A percentile compares a stretch with the other conserved stretches of the same genome.
Conservation (phyloP, 1,140 invertebrate species). For the Neodiprion pinetum region DNA sequence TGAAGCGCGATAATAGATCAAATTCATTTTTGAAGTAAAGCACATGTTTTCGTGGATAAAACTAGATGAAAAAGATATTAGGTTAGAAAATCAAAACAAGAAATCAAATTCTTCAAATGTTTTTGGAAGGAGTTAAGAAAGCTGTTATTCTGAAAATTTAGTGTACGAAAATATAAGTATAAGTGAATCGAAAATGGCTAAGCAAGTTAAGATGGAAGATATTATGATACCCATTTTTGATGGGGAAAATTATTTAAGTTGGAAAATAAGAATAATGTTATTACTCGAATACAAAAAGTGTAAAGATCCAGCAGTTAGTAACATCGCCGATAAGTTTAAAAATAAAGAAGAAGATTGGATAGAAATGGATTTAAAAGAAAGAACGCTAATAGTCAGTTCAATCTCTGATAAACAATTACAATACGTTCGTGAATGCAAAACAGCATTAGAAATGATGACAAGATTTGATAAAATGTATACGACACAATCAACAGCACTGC, state of each 20-base stretch:
- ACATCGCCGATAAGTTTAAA: background rate
- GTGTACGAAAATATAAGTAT: background rate
- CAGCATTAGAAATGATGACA: conserved; percentile 2
- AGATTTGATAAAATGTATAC: conserved; percentile 21
- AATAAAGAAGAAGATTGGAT: background rate
- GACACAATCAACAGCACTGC: conserved; percentile 31
- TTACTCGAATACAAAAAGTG: conserved; percentile 11
- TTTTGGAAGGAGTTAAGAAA: too few relatives aligned
- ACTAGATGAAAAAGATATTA: background rate
- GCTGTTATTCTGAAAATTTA: background rate
- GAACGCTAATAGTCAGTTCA: background rate
- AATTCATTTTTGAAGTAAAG: conserved; percentile 3
- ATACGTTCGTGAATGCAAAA: conserved; percentile 6
- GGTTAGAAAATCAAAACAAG: background rate
- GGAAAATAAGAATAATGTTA: conserved; percentile 1
- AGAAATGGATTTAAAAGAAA: too few relatives aligned
- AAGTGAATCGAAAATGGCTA: background rate
- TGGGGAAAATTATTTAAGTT: conserved; percentile 8
- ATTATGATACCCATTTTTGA: conserved; percentile 4
- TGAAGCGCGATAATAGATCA: conserved; percentile 1
- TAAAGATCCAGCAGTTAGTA: conserved; percentile 1
- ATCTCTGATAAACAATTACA: conserved; percentile 8
- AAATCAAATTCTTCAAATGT: background rate
- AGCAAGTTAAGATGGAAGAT: conserved; percentile 9
- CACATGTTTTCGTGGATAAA: background rate